Conservation (phyloP, 2,113 vertebrate species). For the Oryzias javanicus region DNA sequence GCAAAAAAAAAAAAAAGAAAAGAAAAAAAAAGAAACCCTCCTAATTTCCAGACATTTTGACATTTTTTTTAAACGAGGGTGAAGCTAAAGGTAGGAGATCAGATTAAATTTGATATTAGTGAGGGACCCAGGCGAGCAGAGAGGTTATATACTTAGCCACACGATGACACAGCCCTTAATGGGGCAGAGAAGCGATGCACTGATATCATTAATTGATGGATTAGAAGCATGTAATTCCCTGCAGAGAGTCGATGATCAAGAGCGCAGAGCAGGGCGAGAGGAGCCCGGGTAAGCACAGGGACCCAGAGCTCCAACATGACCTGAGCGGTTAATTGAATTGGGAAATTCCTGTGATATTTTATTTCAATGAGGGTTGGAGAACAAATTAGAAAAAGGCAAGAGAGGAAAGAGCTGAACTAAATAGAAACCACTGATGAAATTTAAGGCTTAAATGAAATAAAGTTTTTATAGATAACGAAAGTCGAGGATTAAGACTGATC, state of each 20-base stretch:
- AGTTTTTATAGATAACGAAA: not conserved
- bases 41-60: conserved; percentile 11
- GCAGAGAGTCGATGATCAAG: conserved; percentile 65
- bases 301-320: conserved; percentile 55
- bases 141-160: conserved; percentile 63
- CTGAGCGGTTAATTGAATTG: conserved; percentile 60
- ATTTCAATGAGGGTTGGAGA: conserved; percentile 55
- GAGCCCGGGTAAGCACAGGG: conserved; percentile 31
- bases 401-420: conserved; percentile 11
- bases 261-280: conserved; percentile 33
- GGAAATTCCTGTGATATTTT: conserved; percentile 56
- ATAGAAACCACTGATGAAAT: not conserved
- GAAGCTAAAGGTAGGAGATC: conserved; percentile 25
- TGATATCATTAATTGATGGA: conserved; percentile 78
- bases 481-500: too few species aligned
- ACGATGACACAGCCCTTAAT: conserved; percentile 66
- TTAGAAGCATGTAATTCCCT: conserved; percentile 69
- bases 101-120: conserved; percentile 59
- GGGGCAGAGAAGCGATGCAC: conserved; percentile 64
- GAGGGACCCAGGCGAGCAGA: conserved; percentile 31
- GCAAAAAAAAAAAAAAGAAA: too few species aligned
- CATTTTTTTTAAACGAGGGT: not conserved
- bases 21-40: too few species aligned
- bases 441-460: conserved; percentile 18
- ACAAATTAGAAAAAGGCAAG: conserved; percentile 10